Percentiles rank a stretch among this genome's conserved stretches.
Evolutionary conservation across 2,113 vertebrate species (phyloP).

Genomic region (Rhinichthys klamathensis): DNA sequence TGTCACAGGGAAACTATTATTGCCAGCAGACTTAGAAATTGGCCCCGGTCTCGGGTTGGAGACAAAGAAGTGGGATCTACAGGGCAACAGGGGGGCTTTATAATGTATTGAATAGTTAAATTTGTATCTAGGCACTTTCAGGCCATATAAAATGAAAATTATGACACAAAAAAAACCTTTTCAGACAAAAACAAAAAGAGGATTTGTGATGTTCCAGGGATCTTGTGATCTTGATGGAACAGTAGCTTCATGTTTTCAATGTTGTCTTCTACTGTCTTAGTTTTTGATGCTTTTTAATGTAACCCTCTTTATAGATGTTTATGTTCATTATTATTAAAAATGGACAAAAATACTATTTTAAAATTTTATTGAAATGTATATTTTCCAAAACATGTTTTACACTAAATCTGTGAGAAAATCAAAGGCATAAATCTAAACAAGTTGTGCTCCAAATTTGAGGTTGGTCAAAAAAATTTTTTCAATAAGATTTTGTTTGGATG

Average conservation of each 20-base stretch:
- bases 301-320: background rate
- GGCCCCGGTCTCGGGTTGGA: slow-evolving; percentile 70
- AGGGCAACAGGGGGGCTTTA: background rate
- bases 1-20: slow-evolving; percentile 75
- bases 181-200: background rate
- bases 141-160: background rate
- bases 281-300: background rate
- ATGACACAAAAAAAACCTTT: background rate
- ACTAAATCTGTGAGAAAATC: too few relatives aligned
- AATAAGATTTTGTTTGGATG: too few relatives aligned
- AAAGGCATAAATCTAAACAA: too few relatives aligned
- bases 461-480: too few relatives aligned
- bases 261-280: background rate
- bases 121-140: background rate
- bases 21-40: slow-evolving; percentile 75
- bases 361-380: too few relatives aligned
- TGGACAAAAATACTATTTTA: too few relatives aligned
- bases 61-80: slow-evolving; percentile 62
- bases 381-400: too few relatives aligned
- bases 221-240: background rate
- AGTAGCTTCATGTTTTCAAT: background rate
- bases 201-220: background rate
- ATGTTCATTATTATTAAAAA: too few relatives aligned
- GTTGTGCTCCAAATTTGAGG: too few relatives aligned
- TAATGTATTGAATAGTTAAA: background rate